These are phyloP conservation scores for Myanophis thanlyinensis DNA, from an alignment of 2,113 vertebrate genomes.

Conservation along the genomic window DNA sequence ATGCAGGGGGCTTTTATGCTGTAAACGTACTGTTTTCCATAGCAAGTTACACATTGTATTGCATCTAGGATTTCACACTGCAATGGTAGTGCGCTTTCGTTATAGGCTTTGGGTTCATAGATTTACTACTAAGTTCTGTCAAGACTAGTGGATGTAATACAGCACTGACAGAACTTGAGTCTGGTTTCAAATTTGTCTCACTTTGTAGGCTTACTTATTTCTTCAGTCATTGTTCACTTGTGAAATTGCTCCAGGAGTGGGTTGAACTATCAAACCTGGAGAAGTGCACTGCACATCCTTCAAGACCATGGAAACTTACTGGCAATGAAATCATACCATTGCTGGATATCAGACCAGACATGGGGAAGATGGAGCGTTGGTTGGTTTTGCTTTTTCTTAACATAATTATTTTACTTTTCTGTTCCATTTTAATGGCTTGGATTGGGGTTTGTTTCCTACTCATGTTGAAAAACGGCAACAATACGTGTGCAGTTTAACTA, in stretches of 20 bases:
- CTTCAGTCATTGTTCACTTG: not conserved
- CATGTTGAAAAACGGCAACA: constrained; percentile 44
- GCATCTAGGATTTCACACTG: not conserved
- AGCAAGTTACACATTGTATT: not conserved
- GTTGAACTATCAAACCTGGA: not conserved
- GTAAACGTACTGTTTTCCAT: not conserved
- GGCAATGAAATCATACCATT: not conserved
- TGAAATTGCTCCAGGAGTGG: not conserved
- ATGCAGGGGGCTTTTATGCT: not conserved
- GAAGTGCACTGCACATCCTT: not conserved
- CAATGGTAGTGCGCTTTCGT: not conserved
- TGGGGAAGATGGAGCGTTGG: not conserved
- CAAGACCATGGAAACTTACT: not conserved
- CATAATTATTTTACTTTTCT: constrained; percentile 9
- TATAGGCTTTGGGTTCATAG: not conserved
- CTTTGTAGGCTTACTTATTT: not conserved
- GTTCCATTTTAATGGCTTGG: constrained; percentile 33
- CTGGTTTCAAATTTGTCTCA: not conserved
- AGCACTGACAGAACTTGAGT: not conserved
- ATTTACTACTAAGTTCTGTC: not conserved
- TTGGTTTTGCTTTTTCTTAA: not conserved
- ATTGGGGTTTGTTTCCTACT: constrained; percentile 5
- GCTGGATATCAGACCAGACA: not conserved
- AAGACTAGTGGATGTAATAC: not conserved
- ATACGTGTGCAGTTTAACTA: constrained; percentile 56